Evolutionary conservation across 2,797 vertebrate genomes (phyloP), one percentile per base, ranked within the genome.

Genomic region (Epinephelus malabaricus): DNA sequence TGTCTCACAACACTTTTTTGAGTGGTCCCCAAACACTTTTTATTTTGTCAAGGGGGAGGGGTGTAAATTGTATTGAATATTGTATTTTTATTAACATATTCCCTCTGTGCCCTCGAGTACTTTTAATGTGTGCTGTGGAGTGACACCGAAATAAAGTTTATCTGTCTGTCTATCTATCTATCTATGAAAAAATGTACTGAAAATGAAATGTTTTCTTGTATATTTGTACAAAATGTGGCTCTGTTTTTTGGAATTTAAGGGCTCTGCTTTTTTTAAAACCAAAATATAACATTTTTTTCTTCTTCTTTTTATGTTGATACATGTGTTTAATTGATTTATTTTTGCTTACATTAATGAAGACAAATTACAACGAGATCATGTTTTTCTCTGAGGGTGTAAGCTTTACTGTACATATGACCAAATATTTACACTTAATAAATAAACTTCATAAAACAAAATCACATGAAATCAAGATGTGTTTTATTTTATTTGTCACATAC

Each of bases 291-390:
- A 23, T 23, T 5, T 63, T 1, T 13, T n/a, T 30, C 45, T 12
- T 21, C 27, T 49, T 0, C 0, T 30, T 54, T 69, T 62, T n/a
- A 17, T 34, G 43, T 3, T 55, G 11, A 23, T 38, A 12, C 25
- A 0, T 60, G 46, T 19, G 18, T 6, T 19, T 2, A 27, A n/a
- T 19, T 59, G 17, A 46, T 45, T 58, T 53, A 18, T 21, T 38
- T 50, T 21, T 61, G 54, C 21, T 23, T 5, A 62, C 40, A 55
- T 73, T 61, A 54, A 5, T 73, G 21, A 73, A 47, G 9, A 27
- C 3, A n/a, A 43, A 25, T 9, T 12, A 14, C 3, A 14, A 21
- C 0, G 8, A 38, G n/a, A 45, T 30, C 0, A 14, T 62, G 10
- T 8, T 27, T 64, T 71, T 55, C 55, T 67, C 43, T 69, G 51